Percentiles rank a stretch among this genome's conserved stretches.
These are phyloP conservation scores for Drosophila seguyi DNA, from an alignment of 1,140 invertebrate genomes.

Conservation along the genomic window DNA sequence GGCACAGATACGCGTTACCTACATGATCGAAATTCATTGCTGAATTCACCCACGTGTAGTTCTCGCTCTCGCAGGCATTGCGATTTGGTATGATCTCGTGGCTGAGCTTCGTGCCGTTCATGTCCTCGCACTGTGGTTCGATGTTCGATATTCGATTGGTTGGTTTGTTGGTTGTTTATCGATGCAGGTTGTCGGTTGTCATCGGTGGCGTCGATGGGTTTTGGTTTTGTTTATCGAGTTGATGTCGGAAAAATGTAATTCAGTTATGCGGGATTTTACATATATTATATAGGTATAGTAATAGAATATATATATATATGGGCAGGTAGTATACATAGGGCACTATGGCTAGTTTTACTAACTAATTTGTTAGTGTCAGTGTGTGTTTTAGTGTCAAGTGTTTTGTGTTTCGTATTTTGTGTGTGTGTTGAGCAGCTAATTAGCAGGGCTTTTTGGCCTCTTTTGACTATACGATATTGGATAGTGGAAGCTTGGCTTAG, in stretches of 20 bases:
- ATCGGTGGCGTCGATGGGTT: conserved; percentile 40
- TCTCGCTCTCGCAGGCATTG: conserved; percentile 93
- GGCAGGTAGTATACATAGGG: conserved; percentile 15
- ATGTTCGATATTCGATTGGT: neutral
- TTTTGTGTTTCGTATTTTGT: neutral
- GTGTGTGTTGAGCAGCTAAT: conserved; percentile 69
- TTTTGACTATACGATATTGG: conserved; percentile 39
- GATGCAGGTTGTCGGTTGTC: conserved; percentile 5
- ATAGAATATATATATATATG: conserved; percentile 16
- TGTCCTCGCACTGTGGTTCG: conserved; percentile 92
- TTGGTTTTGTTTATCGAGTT: conserved; percentile 54
- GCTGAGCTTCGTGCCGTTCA: conserved; percentile 92
- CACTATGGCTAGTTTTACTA: conserved; percentile 50
- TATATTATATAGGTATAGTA: conserved; percentile 29
- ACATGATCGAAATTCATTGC: conserved; percentile 99
- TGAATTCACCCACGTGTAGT: conserved; percentile 98
- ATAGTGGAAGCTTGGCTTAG: conserved; percentile 41
- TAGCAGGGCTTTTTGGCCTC: conserved; percentile 63
- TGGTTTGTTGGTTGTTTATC: conserved; percentile 5
- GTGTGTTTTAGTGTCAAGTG: conserved; percentile 28
- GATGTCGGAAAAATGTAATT: conserved; percentile 67
- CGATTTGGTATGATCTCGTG: conserved; percentile 94
- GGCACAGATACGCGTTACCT: conserved; percentile 97
- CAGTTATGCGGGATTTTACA: conserved; percentile 64
- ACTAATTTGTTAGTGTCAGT: conserved; percentile 43